A percentile compares a stretch with the other conserved stretches of the same genome.
These are phyloP conservation scores for Xenopus borealis DNA, from an alignment of 2,113 vertebrate genomes.

Conservation along the genomic window DNA sequence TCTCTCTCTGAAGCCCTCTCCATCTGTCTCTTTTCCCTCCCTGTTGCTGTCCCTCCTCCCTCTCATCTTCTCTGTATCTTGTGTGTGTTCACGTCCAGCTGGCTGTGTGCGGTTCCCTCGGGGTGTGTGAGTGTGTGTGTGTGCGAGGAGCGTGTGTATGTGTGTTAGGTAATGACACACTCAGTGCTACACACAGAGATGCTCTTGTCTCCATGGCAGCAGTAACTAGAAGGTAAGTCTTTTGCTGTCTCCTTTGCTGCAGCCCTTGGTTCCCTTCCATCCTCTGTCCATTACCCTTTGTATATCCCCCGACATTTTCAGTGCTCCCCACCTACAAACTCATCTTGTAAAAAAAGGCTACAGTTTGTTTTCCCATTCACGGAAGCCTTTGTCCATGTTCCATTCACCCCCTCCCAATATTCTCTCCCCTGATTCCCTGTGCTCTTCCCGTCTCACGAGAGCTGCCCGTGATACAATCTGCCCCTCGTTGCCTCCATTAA, in stretches of 20 bases:
- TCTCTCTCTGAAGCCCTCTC: slow-evolving; percentile 9
- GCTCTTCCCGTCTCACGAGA: too few relatives aligned
- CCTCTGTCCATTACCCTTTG: too few relatives aligned
- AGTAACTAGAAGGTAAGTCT: slow-evolving; percentile 25
- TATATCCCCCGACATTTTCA: too few relatives aligned
- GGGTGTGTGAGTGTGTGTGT: slow-evolving; percentile 33
- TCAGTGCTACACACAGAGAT: slow-evolving; percentile 39
- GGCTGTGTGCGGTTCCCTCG: slow-evolving; percentile 26
- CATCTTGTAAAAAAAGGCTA: too few relatives aligned
- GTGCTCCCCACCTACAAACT: too few relatives aligned
- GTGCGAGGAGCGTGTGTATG: not conserved
- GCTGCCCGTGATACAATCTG: too few relatives aligned
- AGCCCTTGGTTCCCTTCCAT: too few relatives aligned
- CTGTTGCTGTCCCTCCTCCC: slow-evolving; percentile 35
- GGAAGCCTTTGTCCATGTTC: too few relatives aligned
- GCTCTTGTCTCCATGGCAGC: slow-evolving; percentile 55
- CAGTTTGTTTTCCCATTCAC: too few relatives aligned
- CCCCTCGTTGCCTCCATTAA: too few relatives aligned
- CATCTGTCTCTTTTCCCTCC: not conserved
- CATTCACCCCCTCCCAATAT: too few relatives aligned
- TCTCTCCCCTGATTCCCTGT: too few relatives aligned
- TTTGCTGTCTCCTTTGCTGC: not conserved
- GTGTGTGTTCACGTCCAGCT: slow-evolving; percentile 32
- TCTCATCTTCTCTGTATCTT: slow-evolving; percentile 30
- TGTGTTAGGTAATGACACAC: slow-evolving; percentile 38